Evolutionary conservation across 2,113 vertebrate species (phyloP).

Genomic region (Microcebus murinus): DNA sequence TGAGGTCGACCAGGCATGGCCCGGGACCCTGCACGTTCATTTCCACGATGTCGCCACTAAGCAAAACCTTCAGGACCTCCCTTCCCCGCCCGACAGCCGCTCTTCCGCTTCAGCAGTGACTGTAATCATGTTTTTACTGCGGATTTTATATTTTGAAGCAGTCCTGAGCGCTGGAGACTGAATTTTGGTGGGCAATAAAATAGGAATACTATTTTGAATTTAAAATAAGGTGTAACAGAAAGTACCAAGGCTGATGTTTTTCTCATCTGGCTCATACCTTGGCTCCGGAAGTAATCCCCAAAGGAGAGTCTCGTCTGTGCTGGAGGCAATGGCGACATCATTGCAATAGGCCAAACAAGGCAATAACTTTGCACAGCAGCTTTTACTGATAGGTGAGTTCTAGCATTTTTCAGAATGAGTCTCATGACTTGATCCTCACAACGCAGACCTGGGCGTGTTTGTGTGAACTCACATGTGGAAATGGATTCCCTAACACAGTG

Average conservation of each 20-base stretch:
- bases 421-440: not conserved
- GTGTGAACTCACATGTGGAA: not conserved
- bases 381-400: not conserved
- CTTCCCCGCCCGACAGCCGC: not conserved
- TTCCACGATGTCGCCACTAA: not conserved
- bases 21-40: fast-evolving
- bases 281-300: not conserved
- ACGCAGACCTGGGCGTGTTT: not conserved
- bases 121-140: not conserved
- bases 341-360: not conserved
- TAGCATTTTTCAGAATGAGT: not conserved
- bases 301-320: not conserved
- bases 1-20: not conserved
- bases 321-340: not conserved
- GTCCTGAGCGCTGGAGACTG: not conserved
- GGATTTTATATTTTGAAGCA: not conserved
- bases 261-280: not conserved
- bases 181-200: slow-evolving; percentile 25
- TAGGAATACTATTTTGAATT: not conserved
- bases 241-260: not conserved
- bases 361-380: not conserved
- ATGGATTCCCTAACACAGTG: fast-evolving
- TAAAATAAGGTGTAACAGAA: slow-evolving; percentile 10
- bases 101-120: not conserved
- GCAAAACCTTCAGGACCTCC: not conserved